phyloP scores from a whole-genome alignment of 2,888 invertebrate species.

The Melinaea marsaeus region DNA sequence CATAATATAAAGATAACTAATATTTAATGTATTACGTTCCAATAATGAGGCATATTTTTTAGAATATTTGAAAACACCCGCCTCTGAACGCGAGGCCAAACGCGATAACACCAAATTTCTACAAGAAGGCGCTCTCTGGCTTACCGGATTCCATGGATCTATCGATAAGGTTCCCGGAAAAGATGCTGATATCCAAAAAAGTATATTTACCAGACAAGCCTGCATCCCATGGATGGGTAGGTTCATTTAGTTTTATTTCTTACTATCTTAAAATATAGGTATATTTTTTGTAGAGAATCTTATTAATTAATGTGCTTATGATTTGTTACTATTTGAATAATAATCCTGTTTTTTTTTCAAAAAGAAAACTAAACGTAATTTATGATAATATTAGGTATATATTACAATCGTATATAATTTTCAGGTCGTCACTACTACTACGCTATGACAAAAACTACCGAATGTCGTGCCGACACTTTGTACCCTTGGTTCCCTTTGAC shows the following conservation, averaged over 20 bases:
- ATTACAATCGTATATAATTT: conserved; percentile 5
- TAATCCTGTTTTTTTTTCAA: too few species aligned
- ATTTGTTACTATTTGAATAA: too few species aligned
- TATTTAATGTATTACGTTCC: too few species aligned
- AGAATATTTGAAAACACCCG: conserved; percentile 22
- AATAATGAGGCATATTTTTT: background rate
- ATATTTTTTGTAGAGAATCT: too few species aligned
- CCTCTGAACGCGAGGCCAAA: conserved; percentile 15
- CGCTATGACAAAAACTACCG: conserved; percentile 40
- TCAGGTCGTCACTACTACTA: conserved; percentile 51
- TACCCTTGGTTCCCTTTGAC: conserved; percentile 49
- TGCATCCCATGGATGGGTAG: conserved; percentile 57
- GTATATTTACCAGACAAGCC: conserved; percentile 49
- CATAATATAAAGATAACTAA: too few species aligned
- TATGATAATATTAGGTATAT: too few species aligned
- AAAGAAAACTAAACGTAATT: too few species aligned
- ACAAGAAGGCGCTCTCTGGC: conserved; percentile 38
- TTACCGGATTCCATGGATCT: conserved; percentile 40
- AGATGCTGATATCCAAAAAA: conserved; percentile 30
- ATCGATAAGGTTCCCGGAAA: conserved; percentile 36
- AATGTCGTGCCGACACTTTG: conserved; percentile 37
- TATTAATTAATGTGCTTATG: too few species aligned
- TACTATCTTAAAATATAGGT: too few species aligned
- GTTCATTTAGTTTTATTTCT: too few species aligned
- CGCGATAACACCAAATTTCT: conserved; percentile 23